phyloP scores from a whole-genome alignment of 2,113 vertebrate genomes.

The Aviceda subcristata region DNA sequence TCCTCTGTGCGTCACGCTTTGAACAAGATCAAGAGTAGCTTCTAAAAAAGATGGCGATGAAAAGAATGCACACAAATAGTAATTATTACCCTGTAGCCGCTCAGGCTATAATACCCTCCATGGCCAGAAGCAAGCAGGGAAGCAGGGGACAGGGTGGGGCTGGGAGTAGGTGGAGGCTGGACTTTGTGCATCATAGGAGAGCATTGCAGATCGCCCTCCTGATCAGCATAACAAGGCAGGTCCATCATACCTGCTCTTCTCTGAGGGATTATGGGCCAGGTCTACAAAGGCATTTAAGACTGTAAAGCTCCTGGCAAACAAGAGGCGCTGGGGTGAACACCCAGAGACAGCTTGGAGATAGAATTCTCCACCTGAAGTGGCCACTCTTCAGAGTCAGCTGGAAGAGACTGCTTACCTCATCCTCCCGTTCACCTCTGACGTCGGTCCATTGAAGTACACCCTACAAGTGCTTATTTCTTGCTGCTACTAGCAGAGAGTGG shows the following conservation, averaged over 20 bases:
- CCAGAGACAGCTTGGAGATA: not conserved
- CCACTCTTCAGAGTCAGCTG: not conserved
- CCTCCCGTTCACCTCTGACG: fast-evolving
- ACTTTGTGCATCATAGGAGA: constrained; percentile 22
- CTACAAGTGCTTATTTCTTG: not conserved
- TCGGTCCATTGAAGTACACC: not conserved
- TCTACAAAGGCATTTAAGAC: not conserved
- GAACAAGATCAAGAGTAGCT: constrained; percentile 56
- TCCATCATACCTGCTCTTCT: not conserved
- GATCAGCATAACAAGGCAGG: constrained; percentile 23
- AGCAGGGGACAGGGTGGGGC: constrained; percentile 35
- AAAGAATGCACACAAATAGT: constrained; percentile 50
- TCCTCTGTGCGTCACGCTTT: not conserved
- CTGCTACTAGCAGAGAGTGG: not conserved
- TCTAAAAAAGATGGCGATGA: constrained; percentile 16
- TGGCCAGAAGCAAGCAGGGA: constrained; percentile 32
- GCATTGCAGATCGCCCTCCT: not conserved
- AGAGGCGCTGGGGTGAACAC: not conserved
- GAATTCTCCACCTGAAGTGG: not conserved
- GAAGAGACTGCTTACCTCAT: not conserved
- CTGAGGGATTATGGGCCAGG: not conserved
- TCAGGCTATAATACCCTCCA: constrained; percentile 9
- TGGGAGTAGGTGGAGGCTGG: constrained; percentile 19
- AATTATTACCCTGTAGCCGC: constrained; percentile 42
- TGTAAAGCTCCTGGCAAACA: not conserved